Base-by-base conservation (phyloP, 2,888 invertebrate species). In the Bugula neritina region DNA sequence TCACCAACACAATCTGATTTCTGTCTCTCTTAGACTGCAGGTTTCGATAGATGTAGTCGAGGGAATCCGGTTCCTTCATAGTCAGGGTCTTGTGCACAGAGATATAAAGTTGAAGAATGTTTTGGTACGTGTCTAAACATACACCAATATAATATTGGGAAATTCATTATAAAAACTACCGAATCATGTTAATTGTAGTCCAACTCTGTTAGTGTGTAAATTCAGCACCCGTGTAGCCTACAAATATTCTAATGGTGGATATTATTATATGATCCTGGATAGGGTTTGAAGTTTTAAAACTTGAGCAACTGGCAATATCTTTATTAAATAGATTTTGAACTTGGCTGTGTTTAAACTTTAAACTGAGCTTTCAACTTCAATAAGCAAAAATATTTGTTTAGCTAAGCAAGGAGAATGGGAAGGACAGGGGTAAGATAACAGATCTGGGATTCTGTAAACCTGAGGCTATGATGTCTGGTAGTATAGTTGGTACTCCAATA, bases 91-190 rank as follows among this genome's bases (percentile, higher is more conserved):
- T 5, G 91, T 94, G 1, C 93, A 94, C 83, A 88, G 94, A 74
- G 93, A 94, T 84, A 91, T 94, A 73, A 94, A 94, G 84, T 86
- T 93, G 78, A 93, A 93, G 85, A 93, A 94, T 85, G 93, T 94
- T 29, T 85, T 94, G 82, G 89, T 89, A 84, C 84, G 86, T 80
- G 35, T 17, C 55, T n/a, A n/a, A n/a, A n/a, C n/a, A n/a, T n/a
- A n/a, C n/a, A n/a, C n/a, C n/a, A n/a, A n/a, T n/a, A n/a, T n/a
- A n/a, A n/a, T n/a, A n/a, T n/a, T n/a, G n/a, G n/a, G n/a, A n/a
- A n/a, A n/a, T n/a, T n/a, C n/a, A n/a, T n/a, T n/a, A n/a, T n/a
- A n/a, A n/a, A n/a, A n/a, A n/a, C n/a, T n/a, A n/a, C n/a, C n/a
- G n/a, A n/a, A n/a, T n/a, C n/a, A n/a, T n/a, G n/a, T n/a, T n/a